Evolutionary conservation across 2,797 vertebrate genomes (phyloP), one percentile per base, ranked within the genome.

Genomic region (Falco novaeseelandiae): DNA sequence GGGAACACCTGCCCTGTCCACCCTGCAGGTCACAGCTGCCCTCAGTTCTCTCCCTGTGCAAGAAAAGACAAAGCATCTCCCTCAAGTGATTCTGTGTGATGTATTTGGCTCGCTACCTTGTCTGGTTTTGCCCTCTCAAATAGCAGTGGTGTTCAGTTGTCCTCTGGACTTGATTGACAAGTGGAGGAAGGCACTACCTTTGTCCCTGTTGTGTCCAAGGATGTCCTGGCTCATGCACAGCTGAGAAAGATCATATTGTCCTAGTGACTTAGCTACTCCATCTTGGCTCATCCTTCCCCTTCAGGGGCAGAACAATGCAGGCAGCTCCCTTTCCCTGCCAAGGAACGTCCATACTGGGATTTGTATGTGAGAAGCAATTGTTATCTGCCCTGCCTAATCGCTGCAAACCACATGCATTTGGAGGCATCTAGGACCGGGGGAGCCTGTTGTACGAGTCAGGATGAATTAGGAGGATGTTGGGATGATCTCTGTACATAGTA

Each of bases 401-500:
- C 69, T 63, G 58, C n/a, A 86, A 91, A 81, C 32, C 65, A 38
- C 36, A 89, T 69, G 36, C 29, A 12, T 83, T 89, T 89, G 74
- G 82, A 96, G 82, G 70, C 15, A 89, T 38, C 81, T 90, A 83
- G 26, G 81, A 26, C 72, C 83, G 89, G 92, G 66, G 79, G 79
- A 94, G 91, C 9, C 40, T 66, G 23, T 42, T 90, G 72, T 79
- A 76, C 51, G 52, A 79, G 84, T 96, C 89, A 90, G 57, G 79
- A 97, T 91, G 82, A 97, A 96, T 96, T 95, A 91, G 29, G 57
- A 88, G 48, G 36, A 67, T 88, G 72, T 70, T 73, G 62, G 58
- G 76, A 80, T 82, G 76, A 88, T 87, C 66, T 95, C 74, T 90
- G 12, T 40, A 44, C 48, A 21, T 55, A 94, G 69, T 66, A 90